phyloP scores from a whole-genome alignment of 2,797 vertebrate species.

The Pantherophis alleghaniensis region DNA sequence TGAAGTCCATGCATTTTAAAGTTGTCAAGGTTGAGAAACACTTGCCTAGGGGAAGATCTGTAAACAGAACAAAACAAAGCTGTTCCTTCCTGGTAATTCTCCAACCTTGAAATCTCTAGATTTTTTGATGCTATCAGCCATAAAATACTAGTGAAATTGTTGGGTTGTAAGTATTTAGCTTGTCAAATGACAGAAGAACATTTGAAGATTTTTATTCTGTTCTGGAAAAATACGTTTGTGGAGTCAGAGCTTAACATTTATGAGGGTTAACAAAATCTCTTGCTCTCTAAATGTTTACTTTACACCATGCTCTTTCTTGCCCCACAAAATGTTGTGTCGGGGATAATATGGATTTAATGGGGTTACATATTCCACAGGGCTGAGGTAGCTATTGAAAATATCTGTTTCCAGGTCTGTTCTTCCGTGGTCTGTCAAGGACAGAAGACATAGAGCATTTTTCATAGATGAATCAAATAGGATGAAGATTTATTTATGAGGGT shows the following conservation, averaged over 20 bases:
- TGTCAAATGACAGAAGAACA: neutral
- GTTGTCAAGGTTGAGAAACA: neutral
- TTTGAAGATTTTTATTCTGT: neutral
- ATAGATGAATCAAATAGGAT: neutral
- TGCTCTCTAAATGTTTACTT: neutral
- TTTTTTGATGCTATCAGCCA: neutral
- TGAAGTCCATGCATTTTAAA: neutral
- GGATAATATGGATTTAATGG: neutral
- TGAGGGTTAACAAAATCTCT: neutral
- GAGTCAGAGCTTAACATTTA: neutral
- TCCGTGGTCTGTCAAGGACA: neutral
- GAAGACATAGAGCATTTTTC: neutral
- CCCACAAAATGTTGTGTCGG: neutral
- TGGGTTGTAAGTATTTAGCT: neutral
- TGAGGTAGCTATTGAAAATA: neutral
- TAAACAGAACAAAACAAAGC: neutral
- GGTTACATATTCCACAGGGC: neutral
- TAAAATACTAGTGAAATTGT: neutral
- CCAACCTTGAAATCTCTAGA: neutral
- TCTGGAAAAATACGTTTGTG: neutral
- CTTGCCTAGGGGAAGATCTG: neutral
- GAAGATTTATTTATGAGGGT: neutral
- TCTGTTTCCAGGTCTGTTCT: neutral
- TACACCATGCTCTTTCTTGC: neutral
- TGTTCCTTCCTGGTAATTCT: neutral